These are phyloP conservation scores for Metopia argyrocephala DNA, from an alignment of 2,888 invertebrate genomes.

Conservation along the genomic window DNA sequence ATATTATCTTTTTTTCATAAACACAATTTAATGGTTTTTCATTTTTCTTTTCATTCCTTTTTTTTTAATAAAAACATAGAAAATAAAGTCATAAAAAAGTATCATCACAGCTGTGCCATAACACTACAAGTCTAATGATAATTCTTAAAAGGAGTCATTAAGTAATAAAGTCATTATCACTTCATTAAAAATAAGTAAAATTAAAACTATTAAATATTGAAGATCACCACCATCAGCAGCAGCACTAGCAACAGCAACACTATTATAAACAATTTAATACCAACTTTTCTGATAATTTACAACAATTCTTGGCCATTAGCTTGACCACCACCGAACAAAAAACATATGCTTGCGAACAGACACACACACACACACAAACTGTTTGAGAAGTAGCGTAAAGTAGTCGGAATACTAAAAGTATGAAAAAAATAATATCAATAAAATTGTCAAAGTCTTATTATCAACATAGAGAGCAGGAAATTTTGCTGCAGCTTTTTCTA, in stretches of 20 bases:
- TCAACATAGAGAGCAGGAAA: not conserved
- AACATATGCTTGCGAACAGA: no score
- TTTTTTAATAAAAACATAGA: no score
- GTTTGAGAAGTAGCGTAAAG: not conserved
- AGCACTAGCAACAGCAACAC: not conserved
- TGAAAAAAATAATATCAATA: constrained; percentile 22
- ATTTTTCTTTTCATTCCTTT: no score
- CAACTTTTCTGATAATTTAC: not conserved
- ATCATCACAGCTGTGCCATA: not conserved
- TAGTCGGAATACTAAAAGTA: not conserved
- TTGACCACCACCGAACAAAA: not conserved
- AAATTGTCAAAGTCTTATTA: constrained; percentile 46
- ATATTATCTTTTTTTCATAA: no score
- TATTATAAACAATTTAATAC: not conserved
- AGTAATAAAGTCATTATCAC: constrained; percentile 36
- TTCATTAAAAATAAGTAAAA: constrained; percentile 21
- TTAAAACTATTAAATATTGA: constrained; percentile 28
- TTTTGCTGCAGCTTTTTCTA: not conserved
- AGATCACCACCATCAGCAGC: no score
- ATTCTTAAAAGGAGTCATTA: not conserved
- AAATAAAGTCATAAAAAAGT: not conserved
- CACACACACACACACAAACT: not conserved
- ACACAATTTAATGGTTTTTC: not conserved
- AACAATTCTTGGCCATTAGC: constrained; percentile 1
- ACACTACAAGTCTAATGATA: not conserved